Conservation (phyloP, 2,113 vertebrate genomes). For the Lepus europaeus region DNA sequence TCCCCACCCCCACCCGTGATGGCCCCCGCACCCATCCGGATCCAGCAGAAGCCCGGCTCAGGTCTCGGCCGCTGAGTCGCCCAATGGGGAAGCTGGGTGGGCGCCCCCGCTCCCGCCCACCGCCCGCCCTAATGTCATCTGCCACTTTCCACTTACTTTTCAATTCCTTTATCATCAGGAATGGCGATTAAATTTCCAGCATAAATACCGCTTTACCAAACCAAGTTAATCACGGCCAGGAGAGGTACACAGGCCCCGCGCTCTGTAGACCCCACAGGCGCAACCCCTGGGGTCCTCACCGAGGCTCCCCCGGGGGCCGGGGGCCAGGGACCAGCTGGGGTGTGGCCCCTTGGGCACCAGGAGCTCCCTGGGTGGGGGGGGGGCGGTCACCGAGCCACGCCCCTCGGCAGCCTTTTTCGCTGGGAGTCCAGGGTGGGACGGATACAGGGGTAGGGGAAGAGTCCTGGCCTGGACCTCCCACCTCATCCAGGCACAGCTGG, state of each 20-base stretch:
- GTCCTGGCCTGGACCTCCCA: not conserved
- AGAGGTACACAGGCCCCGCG: not conserved
- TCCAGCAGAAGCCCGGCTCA: constrained; percentile 53
- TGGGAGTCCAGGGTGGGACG: too few species aligned
- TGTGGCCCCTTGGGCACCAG: too few species aligned
- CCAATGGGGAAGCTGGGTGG: constrained; percentile 7
- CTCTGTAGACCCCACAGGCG: accelerated
- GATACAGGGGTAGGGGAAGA: not conserved
- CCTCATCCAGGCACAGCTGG: not conserved
- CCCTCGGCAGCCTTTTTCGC: not conserved
- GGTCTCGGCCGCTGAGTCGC: not conserved
- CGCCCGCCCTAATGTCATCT: constrained; percentile 35
- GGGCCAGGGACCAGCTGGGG: too few species aligned
- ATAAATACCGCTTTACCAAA: constrained; percentile 68
- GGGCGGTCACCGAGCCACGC: not conserved
- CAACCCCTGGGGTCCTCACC: accelerated
- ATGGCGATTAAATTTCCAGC: constrained; percentile 73
- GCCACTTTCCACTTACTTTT: constrained; percentile 79
- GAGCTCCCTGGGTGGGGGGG: not conserved
- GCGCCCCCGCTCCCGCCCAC: not conserved
- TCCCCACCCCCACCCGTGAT: not conserved
- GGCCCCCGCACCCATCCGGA: not conserved
- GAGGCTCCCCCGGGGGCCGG: too few species aligned
- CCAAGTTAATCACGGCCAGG: constrained; percentile 66
- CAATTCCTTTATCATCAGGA: constrained; percentile 74